Evolutionary conservation across 2,888 invertebrate genomes (phyloP), one percentile per base, ranked within the genome.

Genomic region (Prosapia bicincta): DNA sequence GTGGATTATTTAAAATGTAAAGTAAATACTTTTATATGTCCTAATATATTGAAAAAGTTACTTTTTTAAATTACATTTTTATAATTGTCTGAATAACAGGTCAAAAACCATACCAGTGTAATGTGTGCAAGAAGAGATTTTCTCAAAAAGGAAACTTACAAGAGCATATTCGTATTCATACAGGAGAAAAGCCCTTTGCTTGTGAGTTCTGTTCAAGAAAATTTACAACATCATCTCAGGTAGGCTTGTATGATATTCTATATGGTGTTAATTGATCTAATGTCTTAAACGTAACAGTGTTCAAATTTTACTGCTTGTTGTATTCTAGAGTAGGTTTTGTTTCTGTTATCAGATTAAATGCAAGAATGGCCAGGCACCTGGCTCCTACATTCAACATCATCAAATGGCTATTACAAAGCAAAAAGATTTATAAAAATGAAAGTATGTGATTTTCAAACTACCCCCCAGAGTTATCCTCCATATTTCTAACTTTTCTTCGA

Each of bases 91-190:
- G 13, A 38, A 38, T 66, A 38, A 67, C 83, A 76, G 85, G 85
- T 66, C 87, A 89, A 72, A 92, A 92, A 81, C 92, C 92, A 0
- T 92, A 86, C 83, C 85, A 87, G 70, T 93, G 93, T 82, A 85
- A 88, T 72, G 87, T 89, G 20, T 94, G 94, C 84, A 86, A 88
- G 74, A 94, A 93, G 83, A 86, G 88, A 71, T 94, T 94, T 85
- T 90, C 91, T 0, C 94, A 94, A 84, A 92, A 91, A 82, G 93
- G 93, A 75, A 94, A 94, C 86, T 85, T 93, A 75, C 89, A 89
- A 65, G 93, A 93, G 81, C 94, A 94, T 85, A 87, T 88, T 84
- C 88, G 94, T 75, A 92, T 92, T 80, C 94, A 94, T 84, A 93
- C 90, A 0, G 86, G 93, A 0, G 93, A 93, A 83, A 92, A 92